Evolutionary conservation across 1,140 invertebrate genomes (phyloP).

Genomic region (Trinorchestia longiramus): DNA sequence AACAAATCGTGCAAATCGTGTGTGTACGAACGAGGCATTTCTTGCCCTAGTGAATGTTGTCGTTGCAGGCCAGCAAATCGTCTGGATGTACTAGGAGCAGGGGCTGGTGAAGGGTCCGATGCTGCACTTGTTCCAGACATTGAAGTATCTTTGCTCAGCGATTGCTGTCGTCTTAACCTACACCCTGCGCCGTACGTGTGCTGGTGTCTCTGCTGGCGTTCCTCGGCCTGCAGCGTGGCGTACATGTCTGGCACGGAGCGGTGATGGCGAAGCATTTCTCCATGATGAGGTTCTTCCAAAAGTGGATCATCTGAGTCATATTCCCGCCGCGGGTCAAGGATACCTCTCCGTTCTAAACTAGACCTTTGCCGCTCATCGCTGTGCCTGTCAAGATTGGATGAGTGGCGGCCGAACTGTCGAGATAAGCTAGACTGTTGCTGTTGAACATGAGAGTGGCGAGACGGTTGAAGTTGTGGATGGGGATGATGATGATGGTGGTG

Average conservation of each 20-base stretch:
- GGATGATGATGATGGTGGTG: constrained; percentile 67
- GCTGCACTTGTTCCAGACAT: constrained; percentile 61
- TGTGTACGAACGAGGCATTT: constrained; percentile 64
- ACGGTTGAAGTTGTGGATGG: constrained; percentile 60
- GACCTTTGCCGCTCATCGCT: constrained; percentile 61
- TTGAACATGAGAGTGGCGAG: constrained; percentile 24
- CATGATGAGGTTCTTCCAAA: constrained; percentile 54
- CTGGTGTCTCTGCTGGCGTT: constrained; percentile 61
- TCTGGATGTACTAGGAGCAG: constrained; percentile 58
- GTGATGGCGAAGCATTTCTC: constrained; percentile 62
- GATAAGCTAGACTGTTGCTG: constrained; percentile 46
- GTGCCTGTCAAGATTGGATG: constrained; percentile 65
- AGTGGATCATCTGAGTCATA: constrained; percentile 57
- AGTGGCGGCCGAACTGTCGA: constrained; percentile 63
- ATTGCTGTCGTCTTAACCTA: constrained; percentile 64
- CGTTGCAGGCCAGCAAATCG: constrained; percentile 62
- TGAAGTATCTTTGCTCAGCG: constrained; percentile 63
- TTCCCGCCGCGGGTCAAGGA: constrained; percentile 63
- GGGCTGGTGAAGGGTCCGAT: constrained; percentile 61
- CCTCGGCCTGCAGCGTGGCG: constrained; percentile 63
- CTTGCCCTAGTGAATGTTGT: constrained; percentile 65
- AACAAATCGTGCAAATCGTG: constrained; percentile 58
- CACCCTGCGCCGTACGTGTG: constrained; percentile 65
- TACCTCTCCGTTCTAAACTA: constrained; percentile 59
- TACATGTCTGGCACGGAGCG: constrained; percentile 66